Percentiles rank a stretch among this genome's conserved stretches.
Conservation (phyloP, 2,888 invertebrate species). For the Dryococelus australis region DNA sequence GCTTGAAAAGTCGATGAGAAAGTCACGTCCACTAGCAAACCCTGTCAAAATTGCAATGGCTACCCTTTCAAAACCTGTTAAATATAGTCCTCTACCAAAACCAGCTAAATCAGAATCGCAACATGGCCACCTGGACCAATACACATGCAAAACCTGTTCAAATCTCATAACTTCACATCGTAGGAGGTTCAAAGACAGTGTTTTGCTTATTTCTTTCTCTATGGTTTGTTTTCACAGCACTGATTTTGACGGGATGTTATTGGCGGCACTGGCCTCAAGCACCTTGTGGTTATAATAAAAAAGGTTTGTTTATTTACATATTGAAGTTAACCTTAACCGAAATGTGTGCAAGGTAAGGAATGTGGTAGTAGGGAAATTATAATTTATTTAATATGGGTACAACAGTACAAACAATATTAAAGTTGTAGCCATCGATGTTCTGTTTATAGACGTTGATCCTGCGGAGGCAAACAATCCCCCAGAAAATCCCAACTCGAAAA, state of each 20-base stretch:
- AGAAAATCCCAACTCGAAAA: conserved; percentile 21
- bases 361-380: not conserved
- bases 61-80: not conserved
- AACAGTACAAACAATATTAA: conserved; percentile 18
- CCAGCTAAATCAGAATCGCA: not conserved
- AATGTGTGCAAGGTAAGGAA: not conserved
- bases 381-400: conserved; percentile 29
- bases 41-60: not conserved
- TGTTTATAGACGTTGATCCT: conserved; percentile 28
- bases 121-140: too few species aligned
- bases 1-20: not conserved
- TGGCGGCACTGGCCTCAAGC: conserved; percentile 28
- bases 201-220: not conserved
- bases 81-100: not conserved
- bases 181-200: not conserved
- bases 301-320: conserved; percentile 21
- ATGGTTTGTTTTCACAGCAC: not conserved
- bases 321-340: conserved; percentile 28
- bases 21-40: not conserved
- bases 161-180: not conserved
- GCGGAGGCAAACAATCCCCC: conserved; percentile 17
- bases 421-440: conserved; percentile 29
- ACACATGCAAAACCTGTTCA: not conserved
- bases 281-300: too few species aligned
- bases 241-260: conserved; percentile 5